phyloP scores from a whole-genome alignment of 2,113 vertebrate genomes.

The Hipposideros armiger region DNA sequence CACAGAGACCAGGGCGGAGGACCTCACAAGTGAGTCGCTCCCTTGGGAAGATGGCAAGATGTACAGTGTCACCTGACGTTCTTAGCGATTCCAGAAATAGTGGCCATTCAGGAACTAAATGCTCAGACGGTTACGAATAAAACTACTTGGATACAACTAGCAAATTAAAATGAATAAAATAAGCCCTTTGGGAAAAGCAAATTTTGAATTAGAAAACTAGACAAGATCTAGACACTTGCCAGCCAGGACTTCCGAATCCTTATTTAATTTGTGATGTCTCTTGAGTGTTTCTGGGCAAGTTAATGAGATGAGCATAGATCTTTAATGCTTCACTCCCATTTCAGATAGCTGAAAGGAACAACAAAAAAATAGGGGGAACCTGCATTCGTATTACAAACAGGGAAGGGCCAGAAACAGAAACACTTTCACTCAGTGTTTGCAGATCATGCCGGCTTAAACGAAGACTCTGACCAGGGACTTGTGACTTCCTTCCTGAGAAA shows the following conservation, averaged over 20 bases:
- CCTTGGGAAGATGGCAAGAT: neutral
- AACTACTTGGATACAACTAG: conserved; percentile 14
- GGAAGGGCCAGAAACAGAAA: neutral
- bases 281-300: neutral
- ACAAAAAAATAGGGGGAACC: neutral
- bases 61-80: neutral
- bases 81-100: neutral
- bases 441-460: neutral
- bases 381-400: neutral
- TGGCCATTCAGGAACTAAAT: neutral
- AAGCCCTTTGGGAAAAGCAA: conserved; percentile 6
- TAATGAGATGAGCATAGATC: neutral
- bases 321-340: neutral
- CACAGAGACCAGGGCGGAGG: neutral
- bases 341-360: neutral
- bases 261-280: neutral
- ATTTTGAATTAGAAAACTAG: neutral
- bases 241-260: neutral
- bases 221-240: conserved; percentile 27
- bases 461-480: neutral
- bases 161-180: conserved; percentile 6
- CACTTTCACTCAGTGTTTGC: neutral
- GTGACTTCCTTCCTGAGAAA: neutral
- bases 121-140: neutral
- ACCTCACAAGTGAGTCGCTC: neutral